Base-by-base conservation (phyloP, 2,888 invertebrate genomes). In the Stictocephala bisonia region DNA sequence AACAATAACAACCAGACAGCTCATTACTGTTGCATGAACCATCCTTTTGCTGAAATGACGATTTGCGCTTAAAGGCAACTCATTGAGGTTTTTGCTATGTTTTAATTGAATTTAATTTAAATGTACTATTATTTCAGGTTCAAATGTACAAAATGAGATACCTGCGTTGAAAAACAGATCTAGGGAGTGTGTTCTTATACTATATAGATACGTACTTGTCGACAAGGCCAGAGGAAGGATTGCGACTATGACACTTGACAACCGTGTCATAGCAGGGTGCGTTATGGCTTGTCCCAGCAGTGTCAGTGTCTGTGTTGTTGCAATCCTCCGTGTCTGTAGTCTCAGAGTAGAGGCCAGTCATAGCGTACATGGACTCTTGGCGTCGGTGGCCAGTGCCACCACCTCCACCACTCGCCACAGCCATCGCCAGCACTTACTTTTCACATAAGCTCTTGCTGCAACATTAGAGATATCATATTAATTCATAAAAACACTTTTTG, bases 311-410 rank as follows among this genome's bases (percentile, higher is more conserved):
- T 11, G 71, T 74, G 44, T 69, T 51, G n/a, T 27, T 51, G 15
- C 53, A 53, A 7, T 53, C 70, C 11, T 73, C 73, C 9, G 73
- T 75, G 48, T 70, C 74, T 31, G 89, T 87, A 31, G 88, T 88
- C 82, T 93, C 93, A 75, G 93, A 91, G 83, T 94, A 94, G 74
- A 94, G 86, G 29, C 93, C 93, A 51, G 93, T 94, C 93, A 93
- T 93, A 79, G 93, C 92, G 84, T 94, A 94, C 93, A 93, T 93
- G 81, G 93, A 93, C 84, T 94, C 93, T 87, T 93, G 93, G 84
- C 93, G 89, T 82, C 93, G 78, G 87, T 86, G 79, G 85, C 87
- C 84, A 85, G 78, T 64, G 41, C 77, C 71, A 69, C 78, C 77
- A 71, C 77, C 78, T 58, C 76, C 79, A 26, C 27, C 51, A 20